A percentile compares a stretch with the other conserved stretches of the same genome.
Evolutionary conservation across 2,888 invertebrate species (phyloP).

Genomic region (Drosophila prolongata): DNA sequence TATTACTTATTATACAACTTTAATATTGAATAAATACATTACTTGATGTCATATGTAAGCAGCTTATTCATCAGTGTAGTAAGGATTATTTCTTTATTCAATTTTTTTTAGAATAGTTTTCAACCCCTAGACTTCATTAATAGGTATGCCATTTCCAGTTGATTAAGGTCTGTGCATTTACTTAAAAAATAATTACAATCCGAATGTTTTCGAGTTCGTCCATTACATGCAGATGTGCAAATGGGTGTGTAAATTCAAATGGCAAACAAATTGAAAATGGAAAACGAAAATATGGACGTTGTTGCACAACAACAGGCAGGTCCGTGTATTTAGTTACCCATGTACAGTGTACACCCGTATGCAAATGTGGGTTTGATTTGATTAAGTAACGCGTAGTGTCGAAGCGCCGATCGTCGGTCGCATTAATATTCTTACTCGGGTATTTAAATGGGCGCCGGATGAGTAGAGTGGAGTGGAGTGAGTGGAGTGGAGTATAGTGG

Average conservation of each 20-base stretch:
- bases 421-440: constrained; percentile 41
- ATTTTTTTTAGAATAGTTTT: not conserved
- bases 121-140: too few relatives aligned
- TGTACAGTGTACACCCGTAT: constrained; percentile 13
- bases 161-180: constrained; percentile 8
- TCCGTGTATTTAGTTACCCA: constrained; percentile 14
- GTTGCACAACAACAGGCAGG: constrained; percentile 8
- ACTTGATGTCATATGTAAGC: not conserved
- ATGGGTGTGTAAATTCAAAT: constrained; percentile 34
- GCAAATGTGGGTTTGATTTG: constrained; percentile 38
- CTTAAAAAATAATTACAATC: constrained; percentile 8
- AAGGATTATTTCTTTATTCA: not conserved
- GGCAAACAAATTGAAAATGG: constrained; percentile 40
- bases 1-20: too few relatives aligned
- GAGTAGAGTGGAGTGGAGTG: constrained; percentile 1
- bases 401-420: constrained; percentile 12
- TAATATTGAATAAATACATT: too few relatives aligned
- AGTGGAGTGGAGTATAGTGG: not conserved
- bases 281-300: constrained; percentile 24
- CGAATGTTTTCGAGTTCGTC: constrained; percentile 4
- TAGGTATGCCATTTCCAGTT: not conserved
- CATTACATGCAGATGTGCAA: constrained; percentile 38
- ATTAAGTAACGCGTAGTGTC: constrained; percentile 40
- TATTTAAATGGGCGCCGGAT: constrained; percentile 66
- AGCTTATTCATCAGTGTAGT: not conserved